Conservation (phyloP, 2,888 invertebrate species). For the Cephus pygmeus region DNA sequence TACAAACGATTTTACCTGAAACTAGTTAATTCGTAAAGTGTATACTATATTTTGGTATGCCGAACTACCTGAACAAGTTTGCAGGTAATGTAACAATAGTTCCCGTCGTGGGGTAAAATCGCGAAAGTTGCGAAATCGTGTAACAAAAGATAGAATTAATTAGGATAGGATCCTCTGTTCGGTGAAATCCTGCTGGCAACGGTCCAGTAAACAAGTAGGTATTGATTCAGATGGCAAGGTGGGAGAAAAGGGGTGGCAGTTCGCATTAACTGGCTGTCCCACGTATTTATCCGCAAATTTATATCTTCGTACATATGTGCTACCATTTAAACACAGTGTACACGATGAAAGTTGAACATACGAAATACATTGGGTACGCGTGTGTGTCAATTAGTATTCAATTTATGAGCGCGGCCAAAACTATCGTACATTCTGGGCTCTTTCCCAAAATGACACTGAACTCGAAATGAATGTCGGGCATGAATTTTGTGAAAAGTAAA, state of each 20-base stretch:
- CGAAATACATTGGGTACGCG: slow-evolving; percentile 47
- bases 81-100: not conserved
- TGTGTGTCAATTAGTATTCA: slow-evolving; percentile 55
- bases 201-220: slow-evolving; percentile 60
- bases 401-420: slow-evolving; percentile 43
- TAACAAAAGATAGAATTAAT: slow-evolving; percentile 57
- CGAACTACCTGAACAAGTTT: not conserved
- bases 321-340: slow-evolving; percentile 42
- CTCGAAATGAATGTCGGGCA: slow-evolving; percentile 36
- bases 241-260: slow-evolving; percentile 25
- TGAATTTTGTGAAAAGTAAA: slow-evolving; percentile 38
- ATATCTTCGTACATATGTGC: slow-evolving; percentile 54
- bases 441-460: slow-evolving; percentile 5
- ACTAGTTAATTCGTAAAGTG: not conserved
- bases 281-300: slow-evolving; percentile 60
- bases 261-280: slow-evolving; percentile 53
- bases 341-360: slow-evolving; percentile 49
- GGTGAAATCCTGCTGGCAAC: slow-evolving; percentile 55
- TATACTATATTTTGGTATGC: not conserved
- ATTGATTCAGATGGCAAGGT: slow-evolving; percentile 56
- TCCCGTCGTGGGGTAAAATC: not conserved
- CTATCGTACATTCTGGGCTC: not conserved
- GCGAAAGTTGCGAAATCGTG: slow-evolving; percentile 37
- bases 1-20: not conserved
- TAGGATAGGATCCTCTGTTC: slow-evolving; percentile 49